Evolutionary conservation across 2,888 invertebrate genomes (phyloP), one percentile per base, ranked within the genome.

Genomic region (Lysandra coridon): DNA sequence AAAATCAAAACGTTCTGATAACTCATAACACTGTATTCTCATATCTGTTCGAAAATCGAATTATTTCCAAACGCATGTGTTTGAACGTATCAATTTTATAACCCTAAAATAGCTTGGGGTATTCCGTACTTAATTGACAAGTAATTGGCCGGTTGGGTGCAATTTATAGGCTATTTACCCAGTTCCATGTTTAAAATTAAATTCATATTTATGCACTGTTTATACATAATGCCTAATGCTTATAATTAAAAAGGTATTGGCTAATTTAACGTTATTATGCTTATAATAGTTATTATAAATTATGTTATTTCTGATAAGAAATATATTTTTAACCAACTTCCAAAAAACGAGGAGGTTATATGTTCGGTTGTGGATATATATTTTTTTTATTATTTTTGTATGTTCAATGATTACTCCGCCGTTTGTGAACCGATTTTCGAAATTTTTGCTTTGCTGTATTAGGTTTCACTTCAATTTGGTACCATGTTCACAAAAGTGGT

Each of bases 101-200:
- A 53, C 33, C 57, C 57, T 53, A 33, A 76, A 76, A 53, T 76
- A 69, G 76, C 49, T 53, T 10, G 76, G 75, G 76, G 53, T 76
- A n/a, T 76, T 57, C 76, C 53, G 53, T 76, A 76, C 57, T 76
- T 76, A 76, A 76, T 76, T 76, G 53, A 53, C 76, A 76, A 33
- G 30, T 76, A 76, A 76, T 76, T 76, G 76, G 53, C 33, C 76
- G 57, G 76, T 76, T 57, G 53, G 76, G 53, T 76, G 57, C 76
- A 57, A 76, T 76, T 76, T 76, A 76, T 57, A n/a, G 76, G 76
- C 76, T 30, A 17, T 57, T 76, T 57, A 57, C 33, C 53, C 49
- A 23, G 53, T 49, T 44, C 57, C 76, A 14, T 30, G 33, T 57
- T 76, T 57, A 76, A 76, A 76, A 76, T 76, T 53, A 76, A 76